phyloP scores from a whole-genome alignment of 2,113 vertebrate species.

The Brachypteracias leptosomus region DNA sequence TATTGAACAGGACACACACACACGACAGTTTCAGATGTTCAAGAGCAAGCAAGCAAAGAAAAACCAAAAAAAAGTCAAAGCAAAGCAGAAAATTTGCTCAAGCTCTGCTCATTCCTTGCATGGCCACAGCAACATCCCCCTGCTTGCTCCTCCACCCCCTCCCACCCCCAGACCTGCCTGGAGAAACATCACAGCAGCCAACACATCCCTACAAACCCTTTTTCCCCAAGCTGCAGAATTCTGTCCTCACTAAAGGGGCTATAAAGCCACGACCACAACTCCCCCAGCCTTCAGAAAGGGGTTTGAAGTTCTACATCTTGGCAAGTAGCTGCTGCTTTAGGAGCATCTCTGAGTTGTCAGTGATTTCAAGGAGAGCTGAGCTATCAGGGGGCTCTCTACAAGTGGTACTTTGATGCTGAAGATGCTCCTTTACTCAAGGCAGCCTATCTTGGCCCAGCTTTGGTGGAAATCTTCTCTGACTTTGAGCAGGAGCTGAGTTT shows the following conservation, averaged over 20 bases:
- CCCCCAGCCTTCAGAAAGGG: background rate
- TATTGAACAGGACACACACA: conserved; percentile 67
- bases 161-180: background rate
- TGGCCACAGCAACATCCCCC: background rate
- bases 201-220: background rate
- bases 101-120: background rate
- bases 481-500: background rate
- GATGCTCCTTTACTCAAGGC: background rate
- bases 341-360: background rate
- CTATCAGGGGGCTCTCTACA: background rate
- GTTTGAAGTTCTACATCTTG: background rate
- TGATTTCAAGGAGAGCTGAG: background rate
- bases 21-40: conserved; percentile 71
- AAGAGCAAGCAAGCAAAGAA: conserved; percentile 56
- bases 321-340: background rate
- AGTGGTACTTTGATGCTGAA: background rate
- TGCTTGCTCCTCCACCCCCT: background rate
- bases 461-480: background rate
- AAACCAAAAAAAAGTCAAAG: conserved; percentile 37
- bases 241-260: background rate
- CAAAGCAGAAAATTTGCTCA: background rate
- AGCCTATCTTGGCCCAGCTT: background rate
- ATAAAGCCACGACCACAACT: no score
- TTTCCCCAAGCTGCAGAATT: background rate
- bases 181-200: background rate